Base-by-base conservation (phyloP, 2,797 vertebrate genomes). In the Cirrhinus molitorella region DNA sequence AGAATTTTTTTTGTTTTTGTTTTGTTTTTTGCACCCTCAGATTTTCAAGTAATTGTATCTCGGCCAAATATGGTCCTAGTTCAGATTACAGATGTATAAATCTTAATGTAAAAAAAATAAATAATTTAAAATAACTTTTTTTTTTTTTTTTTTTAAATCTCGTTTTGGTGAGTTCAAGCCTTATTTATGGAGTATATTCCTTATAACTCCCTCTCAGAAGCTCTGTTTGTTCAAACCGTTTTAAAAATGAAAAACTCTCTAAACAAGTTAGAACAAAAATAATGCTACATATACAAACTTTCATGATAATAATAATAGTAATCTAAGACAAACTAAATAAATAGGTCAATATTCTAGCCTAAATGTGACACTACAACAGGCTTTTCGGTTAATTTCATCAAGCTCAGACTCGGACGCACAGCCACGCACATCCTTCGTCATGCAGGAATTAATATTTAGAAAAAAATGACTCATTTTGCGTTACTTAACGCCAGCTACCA, bases 401-500 rank as follows among this genome's bases (percentile, higher is more conserved):
- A n/a, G 31, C 61, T 8, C 57, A 17, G n/a, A 25, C 40, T 68
- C 37, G 40, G 4, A 25, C 34, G 31, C 57, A 4, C 16, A 14
- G n/a, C 19, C 16, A 31, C 51, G 37, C 63, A 34, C 21, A 72
- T 25, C 8, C 55, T 55, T 63, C 55, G 43, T 37, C 55, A 51
- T 51, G 14, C 19, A n/a, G 13, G 55, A 63, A 37, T 55, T 19
- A 12, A 49, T 65, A 43, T 75, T 72, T 72, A 16, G n/a, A 3
- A 9, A 34, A 73, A 82, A 83, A 67, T 4, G 12, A 55, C 49
- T 68, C 16, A 13, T 19, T 70, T 53, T 25, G 49, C 47, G 49
- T 75, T 66, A 67, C 80, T 83, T 75, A 55, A 75, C 72, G 72
- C 72, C 66, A 78, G 53, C n/a, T 40, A 85, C 85, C 83, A 59